Evolutionary conservation across 2,888 invertebrate species (phyloP), one percentile per base, ranked within the genome.

Genomic region (Zele albiditarsus): DNA sequence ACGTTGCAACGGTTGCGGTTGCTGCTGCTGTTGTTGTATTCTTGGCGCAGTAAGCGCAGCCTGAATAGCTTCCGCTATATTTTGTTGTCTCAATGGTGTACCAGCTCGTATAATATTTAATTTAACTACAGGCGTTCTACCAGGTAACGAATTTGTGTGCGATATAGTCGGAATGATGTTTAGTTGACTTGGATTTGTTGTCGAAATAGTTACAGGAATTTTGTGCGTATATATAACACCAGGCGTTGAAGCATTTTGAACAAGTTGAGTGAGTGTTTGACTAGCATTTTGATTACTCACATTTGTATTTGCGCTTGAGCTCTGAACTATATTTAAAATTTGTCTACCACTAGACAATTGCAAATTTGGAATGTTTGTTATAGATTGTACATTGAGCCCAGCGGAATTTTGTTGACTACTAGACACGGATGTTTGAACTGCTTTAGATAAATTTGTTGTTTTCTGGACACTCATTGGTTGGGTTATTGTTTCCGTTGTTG

Each of bases 151-250:
- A 74, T 86, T 87, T 0, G 84, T 80, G 69, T 87, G 85, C 23
- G 88, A 85, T 79, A 87, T 86, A 3, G 88, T 81, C 1, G 89
- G 88, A 67, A 89, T 85, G 63, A 89, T 85, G 71, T 85, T 89
- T 42, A 89, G 72, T 63, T 88, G 89, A 49, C 84, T 87, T 8
- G 89, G 84, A 81, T 87, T 88, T 0, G 85, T 88, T 10, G 88
- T 87, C 25, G 89, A 84, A 81, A 89, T 83, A 65, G 93, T 92
- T 0, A 93, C 93, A 16, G 94, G 94, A 82, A 94, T 92, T 89
- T 94, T 94, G 79, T 94, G 91, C 70, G 94, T 93, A 84, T 94
- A 94, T 81, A 94, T 94, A 0, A 94, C 94, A 68, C 93, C 92
- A 23, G 93, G 93, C 67, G 93, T 92, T 88, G 83, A 74, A 3